phyloP scores from a whole-genome alignment of 2,113 vertebrate genomes.

The Panthera tigris region DNA sequence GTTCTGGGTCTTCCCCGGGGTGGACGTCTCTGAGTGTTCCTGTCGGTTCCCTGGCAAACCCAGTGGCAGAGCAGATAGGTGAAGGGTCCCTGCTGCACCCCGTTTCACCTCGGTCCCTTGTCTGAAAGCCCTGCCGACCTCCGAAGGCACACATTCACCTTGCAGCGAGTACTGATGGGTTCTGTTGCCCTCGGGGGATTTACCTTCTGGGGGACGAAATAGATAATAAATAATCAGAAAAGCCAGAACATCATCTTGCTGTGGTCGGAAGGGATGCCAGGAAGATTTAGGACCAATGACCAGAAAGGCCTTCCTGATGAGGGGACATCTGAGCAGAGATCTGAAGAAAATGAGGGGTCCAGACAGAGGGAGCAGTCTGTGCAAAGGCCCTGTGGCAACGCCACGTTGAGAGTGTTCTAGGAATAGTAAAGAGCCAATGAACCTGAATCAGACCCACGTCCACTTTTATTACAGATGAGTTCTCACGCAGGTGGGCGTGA shows the following conservation, averaged over 20 bases:
- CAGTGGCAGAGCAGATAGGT: too few relatives aligned
- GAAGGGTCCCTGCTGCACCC: not conserved
- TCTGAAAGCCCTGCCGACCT: not conserved
- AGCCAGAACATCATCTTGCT: rapidly evolving
- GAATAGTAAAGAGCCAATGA: rapidly evolving
- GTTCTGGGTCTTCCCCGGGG: rapidly evolving
- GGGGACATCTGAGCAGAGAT: not conserved
- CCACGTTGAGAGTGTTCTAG: rapidly evolving
- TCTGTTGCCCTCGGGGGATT: not conserved
- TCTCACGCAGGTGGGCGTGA: not conserved
- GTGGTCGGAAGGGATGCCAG: rapidly evolving
- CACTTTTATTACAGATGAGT: rapidly evolving
- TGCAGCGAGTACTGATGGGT: rapidly evolving
- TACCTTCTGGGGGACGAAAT: not conserved
- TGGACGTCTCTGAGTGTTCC: rapidly evolving
- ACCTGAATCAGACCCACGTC: not conserved
- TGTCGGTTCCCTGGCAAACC: too few relatives aligned
- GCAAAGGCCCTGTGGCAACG: not conserved
- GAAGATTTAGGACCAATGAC: not conserved
- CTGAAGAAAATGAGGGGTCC: not conserved
- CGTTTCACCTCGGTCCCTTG: not conserved
- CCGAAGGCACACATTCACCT: not conserved
- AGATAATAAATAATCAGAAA: too few relatives aligned
- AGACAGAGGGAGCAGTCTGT: not conserved
- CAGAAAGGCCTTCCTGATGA: not conserved